Evolutionary conservation across 2,113 vertebrate genomes (phyloP), one percentile per base, ranked within the genome.

Genomic region (Elgaria multicarinata): DNA sequence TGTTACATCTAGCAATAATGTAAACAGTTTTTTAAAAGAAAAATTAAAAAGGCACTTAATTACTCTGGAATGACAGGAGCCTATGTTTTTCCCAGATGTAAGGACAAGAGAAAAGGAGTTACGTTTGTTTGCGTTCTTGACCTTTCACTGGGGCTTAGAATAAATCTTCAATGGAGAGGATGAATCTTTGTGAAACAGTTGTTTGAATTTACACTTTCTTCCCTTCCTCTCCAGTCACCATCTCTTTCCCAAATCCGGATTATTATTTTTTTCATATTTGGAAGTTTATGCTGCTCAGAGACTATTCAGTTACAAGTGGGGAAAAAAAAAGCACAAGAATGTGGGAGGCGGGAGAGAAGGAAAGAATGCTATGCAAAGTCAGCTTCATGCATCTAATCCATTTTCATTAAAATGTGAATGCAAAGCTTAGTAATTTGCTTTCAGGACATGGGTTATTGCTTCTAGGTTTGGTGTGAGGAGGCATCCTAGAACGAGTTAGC

Each of bases 1-100:
- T 93, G 92, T 93, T 95, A 95, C 94, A 95, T 82, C 90, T 91
- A 97, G 97, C 97, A 97, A 97, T 97, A 97, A 96, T 96, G 95
- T 97, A 97, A 95, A 97, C 96, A 96, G 2, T 90, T 93, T 89
- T 93, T 66, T 94, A 94, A 93, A 90, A 89, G 36, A 82, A 84
- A 33, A 87, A 91, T 87, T 79, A 76, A 87, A 58, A 90, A 92
- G 69, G 90, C 95, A 96, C 95, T 96, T 94, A 95, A 33, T 84
- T 81, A 80, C 90, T 93, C 80, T 89, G 76, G 74, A 91, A 85
- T 53, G 93, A 67, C 46, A 92, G 14, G 89, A 89, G 46, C 58
- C 83, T 94, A 69, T 89, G 53, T 93, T 94, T 93, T 92, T 85
- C 85, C 81, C 90, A 58, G 36, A 66, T 83, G 89, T 85, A 94